These are phyloP conservation scores for Caerostris extrusa DNA, from an alignment of 1,140 invertebrate genomes.

Conservation along the genomic window DNA sequence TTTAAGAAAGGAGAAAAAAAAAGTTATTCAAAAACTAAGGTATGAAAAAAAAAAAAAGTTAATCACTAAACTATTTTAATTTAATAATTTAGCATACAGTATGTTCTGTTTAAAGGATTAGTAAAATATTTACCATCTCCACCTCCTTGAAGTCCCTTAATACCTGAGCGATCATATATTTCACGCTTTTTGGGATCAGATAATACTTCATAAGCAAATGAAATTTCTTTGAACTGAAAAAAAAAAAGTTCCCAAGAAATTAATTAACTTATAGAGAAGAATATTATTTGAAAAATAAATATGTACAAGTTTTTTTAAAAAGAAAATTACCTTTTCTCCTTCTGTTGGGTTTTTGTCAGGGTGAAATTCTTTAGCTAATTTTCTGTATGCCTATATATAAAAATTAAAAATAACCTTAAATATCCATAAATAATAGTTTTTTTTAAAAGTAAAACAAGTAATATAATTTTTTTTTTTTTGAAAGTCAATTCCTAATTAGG, in stretches of 20 bases:
- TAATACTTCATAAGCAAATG: slow-evolving; percentile 92
- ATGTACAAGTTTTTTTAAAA: too few relatives aligned
- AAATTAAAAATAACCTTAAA: neutral
- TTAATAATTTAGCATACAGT: too few relatives aligned
- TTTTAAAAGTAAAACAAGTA: too few relatives aligned
- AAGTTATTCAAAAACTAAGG: neutral
- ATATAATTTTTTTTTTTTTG: too few relatives aligned
- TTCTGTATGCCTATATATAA: slow-evolving; percentile 87
- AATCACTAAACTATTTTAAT: neutral
- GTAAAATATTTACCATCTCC: slow-evolving; percentile 67
- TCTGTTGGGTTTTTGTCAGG: slow-evolving; percentile 93
- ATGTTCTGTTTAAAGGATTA: too few relatives aligned
- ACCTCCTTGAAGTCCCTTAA: slow-evolving; percentile 89
- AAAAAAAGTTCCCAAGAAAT: neutral
- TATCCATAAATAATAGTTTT: too few relatives aligned
- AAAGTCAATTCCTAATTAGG: too few relatives aligned
- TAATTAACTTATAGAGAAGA: neutral
- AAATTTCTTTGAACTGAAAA: slow-evolving; percentile 90
- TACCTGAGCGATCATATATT: slow-evolving; percentile 88
- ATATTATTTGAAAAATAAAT: neutral
- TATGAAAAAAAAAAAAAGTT: slow-evolving; percentile 18
- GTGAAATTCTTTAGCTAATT: slow-evolving; percentile 93
- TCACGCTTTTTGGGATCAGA: slow-evolving; percentile 85
- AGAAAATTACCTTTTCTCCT: slow-evolving; percentile 80
- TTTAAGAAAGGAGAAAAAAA: too few relatives aligned